Conservation (phyloP, 2,113 vertebrate genomes). For the Actenoides lindsayi region DNA sequence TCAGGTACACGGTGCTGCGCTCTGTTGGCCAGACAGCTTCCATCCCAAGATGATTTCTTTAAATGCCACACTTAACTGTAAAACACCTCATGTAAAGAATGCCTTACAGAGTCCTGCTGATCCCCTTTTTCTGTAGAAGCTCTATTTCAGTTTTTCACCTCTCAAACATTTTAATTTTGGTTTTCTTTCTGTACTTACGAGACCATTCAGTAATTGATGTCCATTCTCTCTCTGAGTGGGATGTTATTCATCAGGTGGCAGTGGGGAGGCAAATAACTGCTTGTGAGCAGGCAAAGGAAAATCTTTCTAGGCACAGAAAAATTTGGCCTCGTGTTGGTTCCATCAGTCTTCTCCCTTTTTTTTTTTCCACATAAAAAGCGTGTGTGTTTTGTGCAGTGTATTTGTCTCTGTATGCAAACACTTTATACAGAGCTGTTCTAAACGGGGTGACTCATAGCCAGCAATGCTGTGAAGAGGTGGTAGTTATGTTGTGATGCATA, state of each 20-base stretch:
- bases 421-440: not conserved
- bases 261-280: not conserved
- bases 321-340: not conserved
- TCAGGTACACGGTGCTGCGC: not conserved
- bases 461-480: conserved; percentile 4
- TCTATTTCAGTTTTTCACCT: not conserved
- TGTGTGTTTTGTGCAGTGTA: not conserved
- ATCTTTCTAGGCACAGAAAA: not conserved
- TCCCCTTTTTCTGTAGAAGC: not conserved
- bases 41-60: not conserved
- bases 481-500: not conserved
- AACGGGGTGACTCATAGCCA: not conserved
- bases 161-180: not conserved
- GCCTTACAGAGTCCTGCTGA: not conserved
- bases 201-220: not conserved
- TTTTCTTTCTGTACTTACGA: not conserved
- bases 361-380: not conserved
- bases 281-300: not conserved
- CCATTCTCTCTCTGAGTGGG: not conserved
- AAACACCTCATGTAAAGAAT: rapidly evolving
- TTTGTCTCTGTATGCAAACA: not conserved
- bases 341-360: not conserved
- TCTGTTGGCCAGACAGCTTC: not conserved
- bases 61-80: not conserved
- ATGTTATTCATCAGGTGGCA: not conserved